Conservation (phyloP, 2,797 vertebrate genomes). For the Acrossocheilus wenchowensis region DNA sequence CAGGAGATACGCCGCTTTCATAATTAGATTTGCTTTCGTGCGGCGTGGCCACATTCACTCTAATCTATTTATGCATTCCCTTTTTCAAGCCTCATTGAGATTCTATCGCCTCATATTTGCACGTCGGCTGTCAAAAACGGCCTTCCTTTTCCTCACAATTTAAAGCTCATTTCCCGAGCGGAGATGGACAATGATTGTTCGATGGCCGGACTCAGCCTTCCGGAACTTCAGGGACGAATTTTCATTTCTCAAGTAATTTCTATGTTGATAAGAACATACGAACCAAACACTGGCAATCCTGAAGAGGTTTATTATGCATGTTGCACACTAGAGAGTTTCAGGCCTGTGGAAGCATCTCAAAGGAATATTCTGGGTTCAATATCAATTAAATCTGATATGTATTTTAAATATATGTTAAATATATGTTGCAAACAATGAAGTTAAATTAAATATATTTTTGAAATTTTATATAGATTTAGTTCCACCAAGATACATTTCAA, state of each 20-base stretch:
- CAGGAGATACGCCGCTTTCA: constrained; percentile 73
- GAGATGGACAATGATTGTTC: constrained; percentile 75
- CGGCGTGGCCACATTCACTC: constrained; percentile 74
- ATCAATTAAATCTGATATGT: not conserved
- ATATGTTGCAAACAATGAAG: not conserved
- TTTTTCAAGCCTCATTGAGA: constrained; percentile 82
- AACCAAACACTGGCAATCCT: not conserved
- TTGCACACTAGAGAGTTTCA: not conserved
- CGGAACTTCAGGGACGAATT: constrained; percentile 63
- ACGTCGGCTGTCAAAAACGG: constrained; percentile 74
- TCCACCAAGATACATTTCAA: not conserved
- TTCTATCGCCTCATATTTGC: constrained; percentile 80
- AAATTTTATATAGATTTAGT: not conserved
- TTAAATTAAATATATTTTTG: not conserved
- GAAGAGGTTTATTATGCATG: not conserved
- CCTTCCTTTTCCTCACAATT: constrained; percentile 74
- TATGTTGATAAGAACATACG: not conserved
- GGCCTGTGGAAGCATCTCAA: not conserved
- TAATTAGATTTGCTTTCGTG: constrained; percentile 83
- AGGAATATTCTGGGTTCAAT: not conserved
- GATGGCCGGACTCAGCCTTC: constrained; percentile 66
- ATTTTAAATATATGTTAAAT: not conserved
- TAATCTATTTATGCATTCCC: constrained; percentile 82
- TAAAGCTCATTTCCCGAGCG: constrained; percentile 75
- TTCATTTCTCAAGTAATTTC: constrained; percentile 42